phyloP scores from a whole-genome alignment of 2,797 vertebrate genomes.

The Arnoldichthys spilopterus region DNA sequence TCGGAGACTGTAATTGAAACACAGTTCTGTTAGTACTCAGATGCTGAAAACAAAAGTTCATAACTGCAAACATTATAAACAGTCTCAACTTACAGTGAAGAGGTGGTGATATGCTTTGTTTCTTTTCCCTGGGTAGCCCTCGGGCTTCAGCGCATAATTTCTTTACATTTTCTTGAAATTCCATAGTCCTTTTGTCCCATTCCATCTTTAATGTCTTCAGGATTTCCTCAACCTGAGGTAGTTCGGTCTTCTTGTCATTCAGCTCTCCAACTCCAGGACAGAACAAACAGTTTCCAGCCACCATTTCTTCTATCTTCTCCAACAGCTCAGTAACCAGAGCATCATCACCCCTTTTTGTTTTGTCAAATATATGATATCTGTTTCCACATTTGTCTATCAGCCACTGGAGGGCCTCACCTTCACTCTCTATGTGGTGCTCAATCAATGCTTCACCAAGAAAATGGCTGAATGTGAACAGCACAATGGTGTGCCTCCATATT shows the following conservation, averaged over 20 bases:
- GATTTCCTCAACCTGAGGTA: background rate
- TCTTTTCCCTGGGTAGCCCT: background rate
- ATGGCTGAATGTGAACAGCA: conserved; percentile 66
- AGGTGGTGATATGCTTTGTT: background rate
- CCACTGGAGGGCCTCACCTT: conserved; percentile 5
- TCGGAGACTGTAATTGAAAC: background rate
- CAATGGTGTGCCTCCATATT: conserved; percentile 62
- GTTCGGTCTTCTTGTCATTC: background rate
- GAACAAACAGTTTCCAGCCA: background rate
- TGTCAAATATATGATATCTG: conserved; percentile 14
- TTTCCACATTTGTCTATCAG: conserved; percentile 2
- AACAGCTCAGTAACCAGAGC: background rate
- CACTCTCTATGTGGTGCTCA: background rate
- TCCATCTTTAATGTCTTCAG: background rate
- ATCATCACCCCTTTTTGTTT: background rate
- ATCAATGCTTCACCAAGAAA: conserved; percentile 56
- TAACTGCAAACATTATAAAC: background rate
- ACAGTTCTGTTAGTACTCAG: background rate
- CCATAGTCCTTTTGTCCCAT: background rate
- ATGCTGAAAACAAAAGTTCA: background rate
- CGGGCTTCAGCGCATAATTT: background rate
- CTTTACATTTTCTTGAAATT: background rate
- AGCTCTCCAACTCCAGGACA: background rate
- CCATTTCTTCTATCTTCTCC: conserved; percentile 9
- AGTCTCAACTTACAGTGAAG: background rate